These are phyloP conservation scores for Engystomops pustulosus DNA, from an alignment of 2,113 vertebrate genomes.

Conservation along the genomic window DNA sequence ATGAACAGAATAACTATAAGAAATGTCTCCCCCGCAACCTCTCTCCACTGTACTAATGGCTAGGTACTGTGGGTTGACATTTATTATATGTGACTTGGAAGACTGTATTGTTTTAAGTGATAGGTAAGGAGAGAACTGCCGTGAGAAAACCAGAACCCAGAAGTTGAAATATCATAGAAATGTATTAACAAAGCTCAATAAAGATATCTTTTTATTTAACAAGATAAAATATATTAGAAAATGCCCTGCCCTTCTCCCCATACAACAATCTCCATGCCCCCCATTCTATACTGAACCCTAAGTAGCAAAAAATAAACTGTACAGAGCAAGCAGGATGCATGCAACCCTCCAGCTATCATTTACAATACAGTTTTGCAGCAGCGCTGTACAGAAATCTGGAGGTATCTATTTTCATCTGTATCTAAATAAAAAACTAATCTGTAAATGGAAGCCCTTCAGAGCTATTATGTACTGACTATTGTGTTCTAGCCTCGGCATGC, in stretches of 20 bases:
- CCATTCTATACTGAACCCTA: conserved; percentile 13
- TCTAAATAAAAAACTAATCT: conserved; percentile 35
- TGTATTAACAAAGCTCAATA: conserved; percentile 12
- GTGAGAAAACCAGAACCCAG: conserved; percentile 7
- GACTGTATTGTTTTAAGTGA: background rate
- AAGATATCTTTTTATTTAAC: conserved; percentile 25
- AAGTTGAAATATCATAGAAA: background rate
- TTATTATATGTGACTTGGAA: background rate
- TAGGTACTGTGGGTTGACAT: background rate
- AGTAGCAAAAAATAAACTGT: conserved; percentile 40
- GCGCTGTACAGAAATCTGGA: background rate
- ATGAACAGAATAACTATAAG: background rate
- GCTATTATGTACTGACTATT: conserved; percentile 18
- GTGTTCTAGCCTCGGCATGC: conserved; percentile 1
- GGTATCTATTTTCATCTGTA: conserved; percentile 1
- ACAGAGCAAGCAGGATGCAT: conserved; percentile 35
- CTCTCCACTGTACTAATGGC: background rate
- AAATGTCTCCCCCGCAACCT: background rate
- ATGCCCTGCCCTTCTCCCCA: conserved; percentile 2
- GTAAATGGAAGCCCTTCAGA: conserved; percentile 37
- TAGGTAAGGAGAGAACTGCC: background rate
- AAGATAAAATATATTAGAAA: conserved; percentile 39
- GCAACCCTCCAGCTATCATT: conserved; percentile 34
- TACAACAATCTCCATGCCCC: conserved; percentile 34
- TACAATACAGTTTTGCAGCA: background rate